A percentile compares a stretch with the other conserved stretches of the same genome.
These are phyloP conservation scores for Dolichotis patagonum DNA, from an alignment of 2,113 vertebrate genomes.

Conservation along the genomic window DNA sequence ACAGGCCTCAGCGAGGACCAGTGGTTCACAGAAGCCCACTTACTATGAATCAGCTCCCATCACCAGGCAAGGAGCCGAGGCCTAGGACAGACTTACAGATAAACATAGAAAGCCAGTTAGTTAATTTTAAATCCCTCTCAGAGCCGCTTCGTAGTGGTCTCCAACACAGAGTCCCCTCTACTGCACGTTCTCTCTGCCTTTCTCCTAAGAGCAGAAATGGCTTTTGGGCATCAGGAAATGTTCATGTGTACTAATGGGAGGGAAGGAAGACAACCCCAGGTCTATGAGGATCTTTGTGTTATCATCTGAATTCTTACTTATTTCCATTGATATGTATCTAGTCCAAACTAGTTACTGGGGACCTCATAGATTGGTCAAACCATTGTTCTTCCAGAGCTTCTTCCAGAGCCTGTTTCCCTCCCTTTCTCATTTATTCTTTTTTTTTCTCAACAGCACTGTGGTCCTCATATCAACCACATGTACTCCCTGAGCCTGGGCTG, in stretches of 20 bases:
- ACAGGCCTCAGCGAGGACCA: no score
- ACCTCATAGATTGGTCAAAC: background rate
- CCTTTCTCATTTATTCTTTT: conserved; percentile 47
- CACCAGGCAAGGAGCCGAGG: no score
- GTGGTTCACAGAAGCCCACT: no score
- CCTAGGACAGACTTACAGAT: no score
- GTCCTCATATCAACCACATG: background rate
- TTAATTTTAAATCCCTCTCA: no score
- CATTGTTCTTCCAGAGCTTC: background rate
- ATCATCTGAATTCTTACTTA: background rate
- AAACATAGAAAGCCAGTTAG: no score
- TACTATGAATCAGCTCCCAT: no score
- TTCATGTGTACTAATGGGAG: background rate
- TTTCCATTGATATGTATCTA: background rate
- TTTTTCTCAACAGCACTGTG: conserved; percentile 59
- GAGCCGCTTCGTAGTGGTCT: no score
- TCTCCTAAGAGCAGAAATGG: background rate
- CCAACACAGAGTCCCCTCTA: background rate
- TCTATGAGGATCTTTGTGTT: background rate
- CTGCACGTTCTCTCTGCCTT: background rate
- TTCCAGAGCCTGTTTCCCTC: background rate
- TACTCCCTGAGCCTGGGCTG: background rate
- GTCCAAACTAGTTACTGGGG: background rate
- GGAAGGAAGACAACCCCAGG: background rate
- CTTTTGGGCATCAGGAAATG: background rate